Base-by-base conservation (phyloP, 2,888 invertebrate species). In the Macrophya alboannulata region DNA sequence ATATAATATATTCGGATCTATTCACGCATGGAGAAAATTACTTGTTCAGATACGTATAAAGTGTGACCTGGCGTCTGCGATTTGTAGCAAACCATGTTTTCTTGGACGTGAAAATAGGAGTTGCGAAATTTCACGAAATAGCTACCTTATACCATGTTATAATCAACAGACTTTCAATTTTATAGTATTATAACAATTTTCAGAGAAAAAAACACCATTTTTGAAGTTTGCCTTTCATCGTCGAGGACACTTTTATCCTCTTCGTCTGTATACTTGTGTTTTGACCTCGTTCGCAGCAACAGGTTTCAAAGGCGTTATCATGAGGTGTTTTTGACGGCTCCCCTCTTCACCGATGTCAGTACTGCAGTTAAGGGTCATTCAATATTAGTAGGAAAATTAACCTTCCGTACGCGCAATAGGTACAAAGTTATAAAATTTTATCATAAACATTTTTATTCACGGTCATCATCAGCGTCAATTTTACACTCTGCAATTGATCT, bases 281-380 rank as follows among this genome's bases (percentile, higher is more conserved):
- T 77, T 55, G 31, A 31, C 51, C 77, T 51, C 31, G n/a, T 37
- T 37, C 17, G 15, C 51, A 77, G 77, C 77, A 77, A 77, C 77
- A 77, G 77, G 77, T 77, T 37, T 77, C 37, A 77, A 77, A 77
- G 51, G 77, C 77, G 21, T 51, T 77, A 31, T 55, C 17, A 77
- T 21, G 51, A 77, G 77, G 31, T 51, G 25, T 77, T 77, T 77
- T 51, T 51, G 48, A 9, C 43, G 72, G 17, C 17, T 45, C 45
- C n/a, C 72, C 51, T 77, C 76, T 77, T 37, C 55, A 74, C 43
- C 45, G 45, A 43, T 25, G 68, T 68, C 37, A 68, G 10, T 17
- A 74, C 45, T 74, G 72, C 43, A 74, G 45, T 25, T 62, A 25
- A 62, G 12, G 62, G 62, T 62, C 62, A 25, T 62, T 62, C 12